Base-by-base conservation (phyloP, 1,140 invertebrate species). In the Sycobia sp. region DNA sequence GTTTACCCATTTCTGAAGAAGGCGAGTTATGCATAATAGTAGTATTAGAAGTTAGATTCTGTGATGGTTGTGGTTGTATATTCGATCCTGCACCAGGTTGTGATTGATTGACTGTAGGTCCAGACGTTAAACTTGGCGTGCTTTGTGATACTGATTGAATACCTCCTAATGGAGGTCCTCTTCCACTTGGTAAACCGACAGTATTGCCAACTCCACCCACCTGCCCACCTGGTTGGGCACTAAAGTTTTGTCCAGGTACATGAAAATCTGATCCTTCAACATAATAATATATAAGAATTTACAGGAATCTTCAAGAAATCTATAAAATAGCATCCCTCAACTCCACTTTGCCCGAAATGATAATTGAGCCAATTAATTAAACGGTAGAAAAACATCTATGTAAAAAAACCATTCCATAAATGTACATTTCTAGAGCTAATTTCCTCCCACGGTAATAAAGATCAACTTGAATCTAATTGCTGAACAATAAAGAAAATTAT, bases 251-350 rank as follows among this genome's bases (percentile, higher is more conserved):
- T 68, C 74, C 74, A 60, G 77, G 72, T 67, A 79, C 79, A 76
- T 81, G 79, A 75, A 79, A 82, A 25, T 81, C 80, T 70, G 76
- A 75, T 71, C 79, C 80, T 82, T 60, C 44, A 72, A 75, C 38
- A 23, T 46, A 23, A 44, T 32, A 32, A n/a, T n/a, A n/a, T n/a
- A n/a, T n/a, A n/a, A n/a, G n/a, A n/a, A n/a, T n/a, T n/a, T n/a
- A n/a, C n/a, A n/a, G n/a, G n/a, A n/a, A n/a, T n/a, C n/a, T n/a
- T n/a, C n/a, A n/a, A n/a, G n/a, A n/a, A n/a, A n/a, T n/a, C n/a
- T n/a, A n/a, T n/a, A n/a, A n/a, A n/a, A n/a, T n/a, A n/a, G n/a
- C n/a, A n/a, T n/a, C n/a, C n/a, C n/a, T n/a, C n/a, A n/a, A n/a
- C n/a, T n/a, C n/a, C n/a, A n/a, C n/a, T n/a, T n/a, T n/a, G n/a